phyloP scores from a whole-genome alignment of 1,140 invertebrate species.

The Danaus plexippus region DNA sequence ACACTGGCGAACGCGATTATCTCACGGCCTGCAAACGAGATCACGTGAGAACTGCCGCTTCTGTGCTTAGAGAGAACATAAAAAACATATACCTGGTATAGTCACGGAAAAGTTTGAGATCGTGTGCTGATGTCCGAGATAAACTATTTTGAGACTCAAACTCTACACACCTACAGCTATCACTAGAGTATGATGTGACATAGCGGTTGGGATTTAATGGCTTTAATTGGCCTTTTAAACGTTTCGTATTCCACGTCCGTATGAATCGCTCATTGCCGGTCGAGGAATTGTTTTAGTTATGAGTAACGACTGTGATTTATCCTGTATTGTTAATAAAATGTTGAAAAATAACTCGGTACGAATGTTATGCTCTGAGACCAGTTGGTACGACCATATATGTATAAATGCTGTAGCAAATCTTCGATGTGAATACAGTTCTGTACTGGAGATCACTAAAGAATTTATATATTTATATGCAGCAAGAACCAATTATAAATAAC shows the following conservation, averaged over 20 bases:
- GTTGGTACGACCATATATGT: too few species aligned
- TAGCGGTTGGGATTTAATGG: constrained; percentile 8
- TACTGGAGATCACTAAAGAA: too few species aligned
- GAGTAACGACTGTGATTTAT: constrained; percentile 20
- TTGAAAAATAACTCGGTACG: too few species aligned
- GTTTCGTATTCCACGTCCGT: constrained; percentile 22
- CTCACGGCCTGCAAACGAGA: constrained; percentile 54
- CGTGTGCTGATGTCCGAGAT: constrained; percentile 45
- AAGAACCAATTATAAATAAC: too few species aligned
- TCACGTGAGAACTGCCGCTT: constrained; percentile 48
- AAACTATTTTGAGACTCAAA: constrained; percentile 30
- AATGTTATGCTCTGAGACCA: too few species aligned
- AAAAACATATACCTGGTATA: constrained; percentile 25
- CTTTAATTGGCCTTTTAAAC: constrained; percentile 3
- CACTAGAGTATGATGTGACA: constrained; percentile 5
- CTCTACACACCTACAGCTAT: too few species aligned
- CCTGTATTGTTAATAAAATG: constrained; percentile 1
- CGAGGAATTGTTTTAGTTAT: constrained; percentile 24
- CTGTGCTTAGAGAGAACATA: constrained; percentile 36
- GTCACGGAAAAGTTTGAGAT: constrained; percentile 39
- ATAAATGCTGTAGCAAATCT: too few species aligned
- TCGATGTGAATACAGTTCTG: too few species aligned
- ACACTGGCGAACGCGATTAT: constrained; percentile 54
- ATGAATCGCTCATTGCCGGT: constrained; percentile 25
- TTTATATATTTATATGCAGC: too few species aligned